Conservation (phyloP, 2,797 vertebrate species). For the Agapornis canus region DNA sequence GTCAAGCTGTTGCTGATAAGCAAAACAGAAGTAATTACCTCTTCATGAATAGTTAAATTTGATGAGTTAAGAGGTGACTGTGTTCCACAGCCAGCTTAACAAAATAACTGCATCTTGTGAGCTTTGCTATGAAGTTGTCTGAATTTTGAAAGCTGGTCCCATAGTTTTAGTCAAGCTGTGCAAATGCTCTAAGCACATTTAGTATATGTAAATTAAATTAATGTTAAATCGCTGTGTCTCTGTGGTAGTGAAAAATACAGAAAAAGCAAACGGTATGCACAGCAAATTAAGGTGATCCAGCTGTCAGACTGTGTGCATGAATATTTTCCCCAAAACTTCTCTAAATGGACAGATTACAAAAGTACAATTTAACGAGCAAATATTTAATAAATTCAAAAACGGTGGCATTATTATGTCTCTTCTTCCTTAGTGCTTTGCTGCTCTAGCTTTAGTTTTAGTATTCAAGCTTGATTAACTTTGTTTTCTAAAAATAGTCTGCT, state of each 20-base stretch:
- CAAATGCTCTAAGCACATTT: constrained; percentile 3
- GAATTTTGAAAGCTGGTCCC: constrained; percentile 8
- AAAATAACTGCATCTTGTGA: not conserved
- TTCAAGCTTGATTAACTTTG: not conserved
- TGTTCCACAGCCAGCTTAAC: not conserved
- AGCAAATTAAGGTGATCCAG: constrained; percentile 10
- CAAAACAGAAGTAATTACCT: constrained; percentile 21
- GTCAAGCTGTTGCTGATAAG: not conserved
- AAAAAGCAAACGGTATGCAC: constrained; percentile 3
- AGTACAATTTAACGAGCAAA: not conserved
- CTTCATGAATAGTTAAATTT: not conserved
- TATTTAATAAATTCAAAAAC: not conserved
- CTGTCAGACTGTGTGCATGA: not conserved
- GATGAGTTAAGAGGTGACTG: not conserved
- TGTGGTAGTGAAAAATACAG: constrained; percentile 21
- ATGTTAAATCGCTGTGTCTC: constrained; percentile 25
- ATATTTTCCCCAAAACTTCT: not conserved
- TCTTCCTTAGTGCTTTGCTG: not conserved
- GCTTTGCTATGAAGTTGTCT: not conserved
- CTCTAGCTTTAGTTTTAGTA: not conserved
- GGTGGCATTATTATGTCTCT: not conserved
- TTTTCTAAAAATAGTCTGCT: constrained; percentile 3
- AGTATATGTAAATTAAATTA: constrained; percentile 63
- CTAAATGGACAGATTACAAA: not conserved
- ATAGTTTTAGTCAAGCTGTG: constrained; percentile 24